Percentiles rank a stretch among this genome's conserved stretches.
Conservation (phyloP, 2,888 invertebrate genomes). For the Ophion ellenae region DNA sequence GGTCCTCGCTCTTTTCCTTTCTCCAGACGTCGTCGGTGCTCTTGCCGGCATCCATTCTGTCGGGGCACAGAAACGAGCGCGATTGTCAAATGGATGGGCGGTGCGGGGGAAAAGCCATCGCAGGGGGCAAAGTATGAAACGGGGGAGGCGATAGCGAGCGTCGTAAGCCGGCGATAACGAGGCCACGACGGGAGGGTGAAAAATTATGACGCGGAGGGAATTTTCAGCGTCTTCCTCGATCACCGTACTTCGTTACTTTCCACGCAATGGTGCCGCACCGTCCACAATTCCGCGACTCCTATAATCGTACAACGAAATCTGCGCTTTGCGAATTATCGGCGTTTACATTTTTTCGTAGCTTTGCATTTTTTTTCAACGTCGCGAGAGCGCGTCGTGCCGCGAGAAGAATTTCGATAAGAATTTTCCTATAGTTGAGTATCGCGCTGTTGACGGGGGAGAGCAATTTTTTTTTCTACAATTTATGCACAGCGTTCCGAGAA, state of each 20-base stretch:
- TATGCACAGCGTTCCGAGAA: background rate
- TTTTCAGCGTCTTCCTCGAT: background rate
- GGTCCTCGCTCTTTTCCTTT: conserved; percentile 78
- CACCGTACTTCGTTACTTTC: background rate
- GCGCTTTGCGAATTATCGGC: background rate
- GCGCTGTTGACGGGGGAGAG: background rate
- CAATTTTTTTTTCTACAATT: background rate
- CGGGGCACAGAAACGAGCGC: background rate
- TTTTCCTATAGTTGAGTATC: background rate
- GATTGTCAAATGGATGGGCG: background rate
- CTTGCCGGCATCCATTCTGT: conserved; percentile 80
- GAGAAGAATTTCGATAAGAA: background rate
- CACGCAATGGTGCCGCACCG: background rate
- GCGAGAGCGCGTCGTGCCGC: background rate
- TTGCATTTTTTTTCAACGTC: background rate
- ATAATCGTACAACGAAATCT: background rate
- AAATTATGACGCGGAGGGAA: background rate
- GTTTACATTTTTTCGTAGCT: background rate
- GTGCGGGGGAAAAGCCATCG: background rate
- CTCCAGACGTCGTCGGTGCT: conserved; percentile 78
- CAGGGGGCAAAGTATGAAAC: background rate
- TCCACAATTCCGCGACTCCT: background rate
- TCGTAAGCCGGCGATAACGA: background rate
- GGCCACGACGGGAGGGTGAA: background rate
- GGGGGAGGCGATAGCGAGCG: background rate